Conservation (phyloP, 2,797 vertebrate species). For the Sparidentex hasta region DNA sequence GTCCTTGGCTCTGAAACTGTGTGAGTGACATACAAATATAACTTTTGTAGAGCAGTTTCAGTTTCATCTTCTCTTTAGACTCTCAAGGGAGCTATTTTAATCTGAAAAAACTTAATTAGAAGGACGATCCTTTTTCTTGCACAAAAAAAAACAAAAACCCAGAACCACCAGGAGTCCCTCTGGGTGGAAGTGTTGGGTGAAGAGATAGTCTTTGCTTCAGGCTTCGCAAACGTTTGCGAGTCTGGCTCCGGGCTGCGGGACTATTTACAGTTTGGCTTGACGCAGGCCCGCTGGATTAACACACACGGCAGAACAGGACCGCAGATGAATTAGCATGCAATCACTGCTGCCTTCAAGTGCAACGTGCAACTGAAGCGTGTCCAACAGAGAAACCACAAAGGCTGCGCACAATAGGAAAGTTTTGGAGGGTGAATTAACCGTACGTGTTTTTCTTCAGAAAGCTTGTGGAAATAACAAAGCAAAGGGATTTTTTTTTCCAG, state of each 20-base stretch:
- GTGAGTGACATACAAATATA: conserved; percentile 51
- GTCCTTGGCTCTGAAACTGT: conserved; percentile 33
- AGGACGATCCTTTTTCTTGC: conserved; percentile 53
- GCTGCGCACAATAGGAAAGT: conserved; percentile 71
- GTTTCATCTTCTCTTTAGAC: conserved; percentile 41
- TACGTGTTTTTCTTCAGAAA: conserved; percentile 57
- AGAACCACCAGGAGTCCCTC: conserved; percentile 34
- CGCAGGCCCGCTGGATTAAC: conserved; percentile 79
- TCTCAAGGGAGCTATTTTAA: conserved; percentile 53
- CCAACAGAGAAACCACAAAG: conserved; percentile 70
- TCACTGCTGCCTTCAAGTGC: conserved; percentile 72
- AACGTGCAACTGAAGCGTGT: conserved; percentile 67
- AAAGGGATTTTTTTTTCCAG: conserved; percentile 45
- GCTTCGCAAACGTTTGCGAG: conserved; percentile 48
- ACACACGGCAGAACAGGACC: conserved; percentile 68
- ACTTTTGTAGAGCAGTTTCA: conserved; percentile 61
- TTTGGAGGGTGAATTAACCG: conserved; percentile 60
- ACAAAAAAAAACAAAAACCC: conserved; percentile 1
- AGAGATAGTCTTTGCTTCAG: conserved; percentile 39
- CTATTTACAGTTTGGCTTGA: conserved; percentile 82
- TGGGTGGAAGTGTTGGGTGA: conserved; percentile 35
- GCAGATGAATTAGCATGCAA: conserved; percentile 77
- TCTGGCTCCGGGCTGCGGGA: conserved; percentile 66
- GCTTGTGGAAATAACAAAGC: conserved; percentile 60
- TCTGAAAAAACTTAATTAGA: conserved; percentile 64